Percentiles rank a stretch among this genome's conserved stretches.
Evolutionary conservation across 2,113 vertebrate genomes (phyloP).

Genomic region (Orycteropus afer): DNA sequence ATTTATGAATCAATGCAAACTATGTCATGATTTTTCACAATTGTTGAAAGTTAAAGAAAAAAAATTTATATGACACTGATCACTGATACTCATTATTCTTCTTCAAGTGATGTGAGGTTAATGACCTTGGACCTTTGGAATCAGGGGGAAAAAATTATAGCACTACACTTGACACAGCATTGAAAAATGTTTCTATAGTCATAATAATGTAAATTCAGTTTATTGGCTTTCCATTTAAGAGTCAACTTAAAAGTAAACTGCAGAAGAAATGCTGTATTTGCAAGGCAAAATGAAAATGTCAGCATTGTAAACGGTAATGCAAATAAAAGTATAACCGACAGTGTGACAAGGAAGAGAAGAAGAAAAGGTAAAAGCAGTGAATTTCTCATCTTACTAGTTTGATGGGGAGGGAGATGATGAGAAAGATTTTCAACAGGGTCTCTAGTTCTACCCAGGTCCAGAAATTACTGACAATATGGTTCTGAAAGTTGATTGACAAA

Average conservation of each 20-base stretch:
- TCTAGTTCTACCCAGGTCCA: background rate
- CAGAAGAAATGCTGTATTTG: background rate
- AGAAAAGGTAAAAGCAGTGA: background rate
- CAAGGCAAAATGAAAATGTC: background rate
- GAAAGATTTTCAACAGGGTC: background rate
- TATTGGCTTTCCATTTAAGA: constrained; percentile 10
- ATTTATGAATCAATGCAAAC: background rate
- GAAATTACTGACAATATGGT: background rate
- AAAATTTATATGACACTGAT: background rate
- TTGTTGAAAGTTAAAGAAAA: background rate
- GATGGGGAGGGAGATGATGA: background rate
- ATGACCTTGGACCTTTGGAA: background rate
- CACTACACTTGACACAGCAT: background rate
- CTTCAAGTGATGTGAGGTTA: background rate
- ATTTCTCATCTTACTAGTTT: background rate
- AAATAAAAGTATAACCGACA: background rate
- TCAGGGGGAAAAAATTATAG: background rate
- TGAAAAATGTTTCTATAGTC: background rate
- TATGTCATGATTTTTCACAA: background rate
- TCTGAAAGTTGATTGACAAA: background rate
- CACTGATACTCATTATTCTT: background rate
- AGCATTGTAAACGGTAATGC: background rate
- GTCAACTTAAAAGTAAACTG: background rate
- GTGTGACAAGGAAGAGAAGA: background rate
- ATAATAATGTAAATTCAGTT: background rate